phyloP scores from a whole-genome alignment of 2,888 invertebrate species.

The Drosophila merina region DNA sequence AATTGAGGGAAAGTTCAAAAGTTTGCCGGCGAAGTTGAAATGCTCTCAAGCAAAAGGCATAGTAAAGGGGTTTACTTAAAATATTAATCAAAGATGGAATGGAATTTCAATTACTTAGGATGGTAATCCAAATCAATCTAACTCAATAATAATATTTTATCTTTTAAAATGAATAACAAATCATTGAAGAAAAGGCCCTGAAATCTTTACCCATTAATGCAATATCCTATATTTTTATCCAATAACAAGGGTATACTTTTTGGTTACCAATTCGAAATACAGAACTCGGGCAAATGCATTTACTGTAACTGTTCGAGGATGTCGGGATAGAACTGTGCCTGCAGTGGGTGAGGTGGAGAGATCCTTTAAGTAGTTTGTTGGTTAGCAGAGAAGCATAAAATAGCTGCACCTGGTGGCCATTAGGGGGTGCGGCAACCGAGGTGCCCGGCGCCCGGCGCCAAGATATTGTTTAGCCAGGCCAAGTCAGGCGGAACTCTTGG shows the following conservation, averaged over 20 bases:
- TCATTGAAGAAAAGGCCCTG: not conserved
- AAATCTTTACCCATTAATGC: too few relatives aligned
- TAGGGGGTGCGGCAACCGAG: slow-evolving; percentile 63
- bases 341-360: slow-evolving; percentile 29
- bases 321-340: slow-evolving; percentile 28
- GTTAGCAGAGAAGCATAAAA: slow-evolving; percentile 72
- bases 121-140: not conserved
- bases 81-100: not conserved
- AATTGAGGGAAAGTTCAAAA: not conserved
- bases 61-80: not conserved
- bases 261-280: slow-evolving; percentile 12
- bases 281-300: slow-evolving; percentile 50
- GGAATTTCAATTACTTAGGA: not conserved
- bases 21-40: slow-evolving; percentile 16
- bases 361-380: slow-evolving; percentile 76
- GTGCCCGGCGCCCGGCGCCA: slow-evolving; percentile 50
- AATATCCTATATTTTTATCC: too few relatives aligned
- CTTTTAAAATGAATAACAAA: not conserved
- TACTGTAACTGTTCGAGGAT: slow-evolving; percentile 37
- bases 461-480: slow-evolving; percentile 63
- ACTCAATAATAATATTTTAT: too few relatives aligned
- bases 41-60: slow-evolving; percentile 42
- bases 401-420: slow-evolving; percentile 76
- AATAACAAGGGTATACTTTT: slow-evolving; percentile 2
- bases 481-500: slow-evolving; percentile 49